These are phyloP conservation scores for Acrobeloides nanus DNA, from an alignment of 2,888 invertebrate species.

Conservation along the genomic window DNA sequence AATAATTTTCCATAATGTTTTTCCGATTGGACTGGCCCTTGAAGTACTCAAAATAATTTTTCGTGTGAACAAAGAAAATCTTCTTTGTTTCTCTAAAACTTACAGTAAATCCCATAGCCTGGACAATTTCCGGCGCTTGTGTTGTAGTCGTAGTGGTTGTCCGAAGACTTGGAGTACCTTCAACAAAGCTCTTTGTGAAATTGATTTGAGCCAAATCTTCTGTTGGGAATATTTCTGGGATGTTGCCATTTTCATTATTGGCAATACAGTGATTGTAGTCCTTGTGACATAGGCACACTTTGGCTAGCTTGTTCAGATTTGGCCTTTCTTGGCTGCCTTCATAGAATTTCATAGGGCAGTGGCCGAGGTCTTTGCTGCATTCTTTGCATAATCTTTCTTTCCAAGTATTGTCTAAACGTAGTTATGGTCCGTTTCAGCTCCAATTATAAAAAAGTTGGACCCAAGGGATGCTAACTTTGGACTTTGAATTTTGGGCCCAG, in stretches of 20 bases:
- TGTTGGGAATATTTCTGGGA: conserved; percentile 45
- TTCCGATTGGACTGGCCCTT: too few species aligned
- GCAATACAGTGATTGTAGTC: conserved; percentile 51
- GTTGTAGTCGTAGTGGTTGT: conserved; percentile 50
- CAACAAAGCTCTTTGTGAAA: conserved; percentile 22
- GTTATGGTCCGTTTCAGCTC: too few species aligned
- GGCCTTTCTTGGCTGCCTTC: conserved; percentile 15
- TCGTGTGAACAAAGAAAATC: too few species aligned
- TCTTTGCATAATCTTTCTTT: conserved; percentile 50
- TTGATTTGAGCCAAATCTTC: conserved; percentile 34
- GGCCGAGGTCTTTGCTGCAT: conserved; percentile 43
- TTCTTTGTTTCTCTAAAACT: too few species aligned
- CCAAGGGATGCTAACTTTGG: too few species aligned
- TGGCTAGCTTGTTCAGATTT: too few species aligned
- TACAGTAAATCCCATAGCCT: conserved; percentile 46
- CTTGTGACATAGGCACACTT: conserved; percentile 48
- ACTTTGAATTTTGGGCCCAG: not conserved
- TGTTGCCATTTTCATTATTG: conserved; percentile 45
- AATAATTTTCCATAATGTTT: too few species aligned
- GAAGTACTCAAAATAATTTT: too few species aligned
- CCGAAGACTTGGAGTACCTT: conserved; percentile 4
- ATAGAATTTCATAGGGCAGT: conserved; percentile 50
- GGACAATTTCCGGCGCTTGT: conserved; percentile 40
- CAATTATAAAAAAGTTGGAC: too few species aligned
- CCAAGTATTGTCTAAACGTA: conserved; percentile 48